These are phyloP conservation scores for Drosophila teissieri DNA, from an alignment of 1,140 invertebrate species.

Conservation along the genomic window DNA sequence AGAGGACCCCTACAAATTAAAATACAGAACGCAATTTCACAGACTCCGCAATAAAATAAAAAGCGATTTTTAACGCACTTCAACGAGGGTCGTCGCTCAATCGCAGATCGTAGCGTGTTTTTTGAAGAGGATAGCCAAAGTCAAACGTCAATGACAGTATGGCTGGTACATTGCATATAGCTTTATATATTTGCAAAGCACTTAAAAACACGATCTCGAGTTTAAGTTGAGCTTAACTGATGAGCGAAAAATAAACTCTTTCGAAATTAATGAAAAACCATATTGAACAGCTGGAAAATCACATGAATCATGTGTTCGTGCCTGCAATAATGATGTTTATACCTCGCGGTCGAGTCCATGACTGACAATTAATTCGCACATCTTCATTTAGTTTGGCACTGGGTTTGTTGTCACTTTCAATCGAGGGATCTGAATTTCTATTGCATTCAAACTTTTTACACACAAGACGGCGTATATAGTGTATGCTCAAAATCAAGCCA, in stretches of 20 bases:
- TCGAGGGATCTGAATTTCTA: constrained; percentile 7
- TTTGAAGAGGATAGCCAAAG: constrained; percentile 14
- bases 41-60: constrained; percentile 24
- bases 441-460: neutral
- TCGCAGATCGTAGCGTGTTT: constrained; percentile 4
- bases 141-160: constrained; percentile 67
- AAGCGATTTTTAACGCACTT: constrained; percentile 29
- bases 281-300: constrained; percentile 44
- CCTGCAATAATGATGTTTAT: constrained; percentile 33
- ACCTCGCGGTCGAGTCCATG: constrained; percentile 77
- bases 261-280: constrained; percentile 7
- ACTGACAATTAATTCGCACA: constrained; percentile 81
- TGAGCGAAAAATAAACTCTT: constrained; percentile 23
- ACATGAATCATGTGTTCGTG: constrained; percentile 44
- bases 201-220: constrained; percentile 20
- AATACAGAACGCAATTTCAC: constrained; percentile 43
- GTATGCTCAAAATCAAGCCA: constrained; percentile 40
- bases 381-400: constrained; percentile 45
- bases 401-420: constrained; percentile 19
- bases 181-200: constrained; percentile 14
- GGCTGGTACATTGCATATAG: constrained; percentile 13
- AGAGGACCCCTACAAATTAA: constrained; percentile 22
- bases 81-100: constrained; percentile 8
- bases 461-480: constrained; percentile 6
- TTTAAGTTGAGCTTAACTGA: constrained; percentile 6